phyloP scores from a whole-genome alignment of 1,140 invertebrate species.

The Calephelis nemesis region DNA sequence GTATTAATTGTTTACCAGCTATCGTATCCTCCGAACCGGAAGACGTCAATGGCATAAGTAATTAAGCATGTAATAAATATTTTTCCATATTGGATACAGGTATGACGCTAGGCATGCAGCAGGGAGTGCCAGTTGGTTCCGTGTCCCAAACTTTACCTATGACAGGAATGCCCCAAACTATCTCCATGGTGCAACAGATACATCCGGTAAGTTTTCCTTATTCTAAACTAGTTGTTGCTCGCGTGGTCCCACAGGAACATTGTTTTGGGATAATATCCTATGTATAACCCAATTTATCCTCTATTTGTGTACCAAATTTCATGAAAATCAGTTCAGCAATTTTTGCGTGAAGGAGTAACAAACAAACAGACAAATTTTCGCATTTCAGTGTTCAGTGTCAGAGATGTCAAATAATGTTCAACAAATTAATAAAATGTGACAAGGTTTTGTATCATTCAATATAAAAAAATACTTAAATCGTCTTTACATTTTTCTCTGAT shows the following conservation, averaged over 20 bases:
- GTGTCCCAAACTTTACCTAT: slow-evolving; percentile 66
- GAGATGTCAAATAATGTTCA: too few relatives aligned
- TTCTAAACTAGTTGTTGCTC: background rate
- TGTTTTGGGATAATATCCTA: background rate
- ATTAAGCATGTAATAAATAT: background rate
- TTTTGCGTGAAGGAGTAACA: background rate
- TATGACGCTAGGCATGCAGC: slow-evolving; percentile 67
- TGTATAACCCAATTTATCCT: background rate
- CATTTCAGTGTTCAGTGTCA: too few relatives aligned
- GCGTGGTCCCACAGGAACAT: background rate
- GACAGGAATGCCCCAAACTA: slow-evolving; percentile 63
- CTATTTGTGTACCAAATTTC: background rate
- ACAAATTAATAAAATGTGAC: too few relatives aligned
- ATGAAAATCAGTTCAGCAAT: background rate
- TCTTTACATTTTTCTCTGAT: too few relatives aligned
- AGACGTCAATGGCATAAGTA: too few relatives aligned
- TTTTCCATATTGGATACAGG: slow-evolving; percentile 37
- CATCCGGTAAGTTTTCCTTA: slow-evolving; percentile 55
- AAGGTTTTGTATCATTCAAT: too few relatives aligned
- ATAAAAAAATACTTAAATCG: too few relatives aligned
- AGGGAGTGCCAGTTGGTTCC: slow-evolving; percentile 61
- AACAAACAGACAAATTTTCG: too few relatives aligned
- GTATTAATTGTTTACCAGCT: too few relatives aligned
- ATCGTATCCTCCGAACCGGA: too few relatives aligned
- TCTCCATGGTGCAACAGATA: slow-evolving; percentile 75